Percentiles rank a stretch among this genome's conserved stretches.
Conservation (phyloP, 2,113 vertebrate species). For the Bufo bufo region DNA sequence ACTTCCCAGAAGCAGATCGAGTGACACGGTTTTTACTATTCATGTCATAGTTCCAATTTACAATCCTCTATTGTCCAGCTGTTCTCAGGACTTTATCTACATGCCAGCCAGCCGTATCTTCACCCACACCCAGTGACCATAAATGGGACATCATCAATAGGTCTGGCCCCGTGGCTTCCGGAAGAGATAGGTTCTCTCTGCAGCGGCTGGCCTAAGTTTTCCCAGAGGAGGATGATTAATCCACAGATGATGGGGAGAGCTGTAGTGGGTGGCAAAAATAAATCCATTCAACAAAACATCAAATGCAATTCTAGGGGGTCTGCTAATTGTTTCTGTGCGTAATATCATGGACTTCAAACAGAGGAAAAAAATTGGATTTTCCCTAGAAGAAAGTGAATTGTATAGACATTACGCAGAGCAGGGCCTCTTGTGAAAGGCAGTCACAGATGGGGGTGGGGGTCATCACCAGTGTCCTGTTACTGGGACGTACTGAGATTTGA, state of each 20-base stretch:
- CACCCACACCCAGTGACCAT: not conserved
- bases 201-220: not conserved
- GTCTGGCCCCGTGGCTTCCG: constrained; percentile 31
- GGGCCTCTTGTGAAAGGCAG: not conserved
- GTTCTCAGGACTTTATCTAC: not conserved
- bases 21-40: too few species aligned
- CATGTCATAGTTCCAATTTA: too few species aligned
- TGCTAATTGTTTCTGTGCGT: not conserved
- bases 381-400: not conserved
- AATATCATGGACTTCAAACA: not conserved
- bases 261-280: constrained; percentile 41
- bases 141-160: too few species aligned
- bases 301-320: constrained; percentile 60
- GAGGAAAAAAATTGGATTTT: not conserved
- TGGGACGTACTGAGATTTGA: too few species aligned
- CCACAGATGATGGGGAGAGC: constrained; percentile 60
- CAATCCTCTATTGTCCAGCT: not conserved
- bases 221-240: constrained; percentile 48
- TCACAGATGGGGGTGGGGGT: too few species aligned
- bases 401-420: not conserved
- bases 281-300: constrained; percentile 42
- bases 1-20: too few species aligned
- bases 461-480: too few species aligned
- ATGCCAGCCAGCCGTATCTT: not conserved
- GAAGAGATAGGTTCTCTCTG: not conserved